Evolutionary conservation across 2,888 invertebrate species (phyloP), one percentile per base, ranked within the genome.

Genomic region (Lasioglossum pauxillum): DNA sequence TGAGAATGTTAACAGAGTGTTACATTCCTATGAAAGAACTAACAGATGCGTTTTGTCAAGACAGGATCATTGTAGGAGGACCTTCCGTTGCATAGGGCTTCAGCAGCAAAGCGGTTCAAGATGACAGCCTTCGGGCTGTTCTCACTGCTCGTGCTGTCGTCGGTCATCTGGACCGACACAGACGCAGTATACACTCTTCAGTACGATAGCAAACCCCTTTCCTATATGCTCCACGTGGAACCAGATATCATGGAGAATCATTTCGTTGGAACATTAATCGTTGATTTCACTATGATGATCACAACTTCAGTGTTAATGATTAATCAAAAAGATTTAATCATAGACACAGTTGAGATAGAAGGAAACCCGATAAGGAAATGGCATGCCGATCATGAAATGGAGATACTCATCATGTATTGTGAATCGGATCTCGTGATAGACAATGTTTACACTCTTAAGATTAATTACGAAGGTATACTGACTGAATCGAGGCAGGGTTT

Each of bases 401-500:
- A 90, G 5, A 57, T 89, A 10, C 12, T 85, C 1, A 77, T 0
- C 5, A 1, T 93, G 0, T 7, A 0, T 0, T 60, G 85, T 5
- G 0, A 1, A 0, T 0, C 12, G 0, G 0, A 0, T 0, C 46
- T 89, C 1, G 0, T 31, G 16, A 0, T 1, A 0, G 10, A 0
- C 0, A 0, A 0, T 1, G 95, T 96, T 88, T 96, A 97, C 85
- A 96, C 95, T 0, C 91, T 97, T 31, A 95, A 95, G 85, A 92
- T 97, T 19, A 93, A 95, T 0, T 97, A 96, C 91, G 93, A 94
- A 19, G 97, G 97, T 19, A 93, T 92, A 35, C 96, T 97, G 41
- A 96, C 96, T n/a, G 96, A 97, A 91, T 96, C 96, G 3, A 94
- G 97, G 84, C 96, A 96, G 75, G 98, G 98, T 76, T 97, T 98